Evolutionary conservation across 1,140 invertebrate genomes (phyloP), one percentile per base, ranked within the genome.

Genomic region (Rhyacophila brunnea): DNA sequence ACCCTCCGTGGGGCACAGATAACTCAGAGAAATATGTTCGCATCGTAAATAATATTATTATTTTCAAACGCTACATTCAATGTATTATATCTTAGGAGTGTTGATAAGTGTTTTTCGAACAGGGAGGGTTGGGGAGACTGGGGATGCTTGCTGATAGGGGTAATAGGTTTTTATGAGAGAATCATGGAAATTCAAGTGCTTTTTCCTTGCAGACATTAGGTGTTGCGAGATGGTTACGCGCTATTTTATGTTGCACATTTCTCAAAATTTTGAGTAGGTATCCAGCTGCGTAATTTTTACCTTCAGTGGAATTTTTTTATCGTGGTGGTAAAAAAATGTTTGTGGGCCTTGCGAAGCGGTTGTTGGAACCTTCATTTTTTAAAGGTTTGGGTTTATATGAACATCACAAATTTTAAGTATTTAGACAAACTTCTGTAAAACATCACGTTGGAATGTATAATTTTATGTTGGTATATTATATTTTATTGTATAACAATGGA

Each of bases 121-220:
- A 34, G 2, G 4, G 56, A n/a, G 19, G 18, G 32, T 23, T 18
- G 36, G 38, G 44, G 40, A 43, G 3, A 20, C 13, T 14, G 44
- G 40, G 42, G 11, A n/a, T 48, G 17, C 40, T 50, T 28, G 19
- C 48, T 46, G 53, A 59, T 55, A 56, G 23, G 42, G 54, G 58
- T 60, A 64, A 64, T 64, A 64, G 57, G 58, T 53, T 64, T 64
- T 64, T 64, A 64, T 46, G 62, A 46, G 62, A 60, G 53, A 58
- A 48, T 59, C 62, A 52, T 60, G 53, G 49, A 57, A 57, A 53
- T 64, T 55, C 40, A 17, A 19, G 15, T 38, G 35, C 48, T 57
- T 55, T 49, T 52, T 54, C 50, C 50, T 58, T 34, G 38, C 40
- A 49, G 34, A 51, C 36, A 32, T 49, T 40, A 42, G 46, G 47